These are phyloP conservation scores for Turnix velox DNA, from an alignment of 2,113 vertebrate genomes.

Conservation along the genomic window DNA sequence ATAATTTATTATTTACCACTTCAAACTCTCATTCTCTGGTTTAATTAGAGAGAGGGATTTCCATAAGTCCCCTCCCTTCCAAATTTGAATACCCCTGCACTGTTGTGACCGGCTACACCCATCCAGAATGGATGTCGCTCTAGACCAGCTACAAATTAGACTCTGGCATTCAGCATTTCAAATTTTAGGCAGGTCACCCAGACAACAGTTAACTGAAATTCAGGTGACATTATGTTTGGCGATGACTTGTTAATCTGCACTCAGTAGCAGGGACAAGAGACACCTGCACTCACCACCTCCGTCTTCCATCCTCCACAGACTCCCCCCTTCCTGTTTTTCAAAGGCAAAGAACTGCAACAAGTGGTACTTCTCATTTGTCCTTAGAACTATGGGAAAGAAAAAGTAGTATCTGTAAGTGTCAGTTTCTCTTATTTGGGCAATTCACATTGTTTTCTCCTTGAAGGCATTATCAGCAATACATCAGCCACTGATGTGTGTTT, in stretches of 20 bases:
- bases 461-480: conserved; percentile 19
- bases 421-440: not conserved
- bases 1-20: conserved; percentile 84
- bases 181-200: conserved; percentile 9
- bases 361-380: not conserved
- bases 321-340: not conserved
- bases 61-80: conserved; percentile 49
- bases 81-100: conserved; percentile 19
- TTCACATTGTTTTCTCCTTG: conserved; percentile 7
- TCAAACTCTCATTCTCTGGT: conserved; percentile 76
- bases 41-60: conserved; percentile 78
- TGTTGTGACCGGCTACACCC: not conserved
- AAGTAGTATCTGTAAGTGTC: not conserved
- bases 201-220: conserved; percentile 13
- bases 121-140: not conserved
- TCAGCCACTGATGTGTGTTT: not conserved
- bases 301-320: not conserved
- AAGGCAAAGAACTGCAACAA: not conserved
- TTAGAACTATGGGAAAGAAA: not conserved
- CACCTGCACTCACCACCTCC: not conserved
- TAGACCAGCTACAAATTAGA: not conserved
- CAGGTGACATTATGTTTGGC: not conserved
- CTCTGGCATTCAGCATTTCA: not conserved
- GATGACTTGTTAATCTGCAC: conserved; percentile 6
- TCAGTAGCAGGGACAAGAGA: not conserved